Evolutionary conservation across 2,113 vertebrate genomes (phyloP), one percentile per base, ranked within the genome.

Genomic region (Nycticryphes semicollaris): DNA sequence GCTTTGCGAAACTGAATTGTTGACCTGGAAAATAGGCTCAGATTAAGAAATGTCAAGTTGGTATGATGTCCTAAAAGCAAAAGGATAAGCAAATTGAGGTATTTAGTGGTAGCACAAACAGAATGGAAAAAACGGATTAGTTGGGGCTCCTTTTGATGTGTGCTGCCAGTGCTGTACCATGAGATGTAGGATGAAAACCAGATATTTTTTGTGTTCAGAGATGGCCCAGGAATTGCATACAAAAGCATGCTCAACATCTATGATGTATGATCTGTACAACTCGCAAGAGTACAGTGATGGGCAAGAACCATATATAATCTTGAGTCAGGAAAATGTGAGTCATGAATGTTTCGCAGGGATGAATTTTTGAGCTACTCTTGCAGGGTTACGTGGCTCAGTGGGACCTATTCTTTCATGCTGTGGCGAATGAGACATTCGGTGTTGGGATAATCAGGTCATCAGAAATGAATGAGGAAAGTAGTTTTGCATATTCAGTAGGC

Each of bases 31-130:
- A 93, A 95, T 47, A 68, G 51, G 43, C 75, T 93, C 1, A 8
- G 73, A 72, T 89, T 85, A 74, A 68, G 75, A 80, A 96, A 94
- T 50, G 67, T 43, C 83, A 85, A 7, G 12, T 50, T 30, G 33
- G 20, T 66, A 43, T 68, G 62, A 69, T 66, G 41, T 51, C 68
- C 51, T 50, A 9, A 67, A 84, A 67, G 82, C 64, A 50, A 20
- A 57, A 24, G 35, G 23, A 66, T 45, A 82, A 84, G 63, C 57
- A 74, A 87, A 56, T 21, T 6, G 70, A 67, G 45, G 27, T 84
- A 25, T 25, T 56, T 68, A 43, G 30, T 59, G 70, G 47, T 50
- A 27, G 41, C 79, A 94, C 35, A 59, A 23, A 33, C 7, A 4
- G 86, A 43, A 51, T 25, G 53, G 77, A 74, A 48, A 27, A 74